Base-by-base conservation (phyloP, 1,140 invertebrate genomes). In the Leptopilina clavipes region DNA sequence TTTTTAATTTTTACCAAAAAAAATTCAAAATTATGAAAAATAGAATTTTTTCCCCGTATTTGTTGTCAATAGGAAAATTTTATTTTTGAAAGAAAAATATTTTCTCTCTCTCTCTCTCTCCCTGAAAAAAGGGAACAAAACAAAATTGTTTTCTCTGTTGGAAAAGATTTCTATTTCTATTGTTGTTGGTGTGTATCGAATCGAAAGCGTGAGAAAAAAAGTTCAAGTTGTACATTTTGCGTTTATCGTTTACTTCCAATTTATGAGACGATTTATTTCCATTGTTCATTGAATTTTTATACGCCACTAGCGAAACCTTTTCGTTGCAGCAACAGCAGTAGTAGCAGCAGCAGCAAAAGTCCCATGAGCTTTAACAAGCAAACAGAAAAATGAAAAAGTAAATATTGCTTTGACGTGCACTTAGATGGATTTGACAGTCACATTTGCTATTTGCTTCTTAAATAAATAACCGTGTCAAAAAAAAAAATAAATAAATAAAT, bases 211-310 rank as follows among this genome's bases (percentile, higher is more conserved):
- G 22, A 31, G 59, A 31, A 65, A 40, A 65, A 22, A 31, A 3
- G 22, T 65, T 37, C 59, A 22, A 65, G 59, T 65, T 65, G 59
- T 31, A 31, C 22, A 31, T 12, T 31, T 31, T 37, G 22, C 59
- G 59, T 65, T 14, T 31, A n/a, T 65, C 59, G 22, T 22, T n/a
- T 65, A 12, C 22, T 14, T 31, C 25, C 22, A 65, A 31, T 65
- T 65, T 31, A 65, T 31, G 25, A n/a, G 59, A 65, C 59, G 59
- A 65, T 65, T 37, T 65, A 65, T 65, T 65, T 65, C 59, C 19
- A 65, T 65, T 65, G 59, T 65, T 65, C 59, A 65, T 65, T 22
- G 59, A 65, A 65, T 65, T 65, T 65, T 65, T 65, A 65, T 65
- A 65, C 25, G 59, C 59, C n/a, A 31, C 59, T 65, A 25, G 59